Conservation (phyloP, 2,888 invertebrate genomes). For the Teleogryllus oceanicus region DNA sequence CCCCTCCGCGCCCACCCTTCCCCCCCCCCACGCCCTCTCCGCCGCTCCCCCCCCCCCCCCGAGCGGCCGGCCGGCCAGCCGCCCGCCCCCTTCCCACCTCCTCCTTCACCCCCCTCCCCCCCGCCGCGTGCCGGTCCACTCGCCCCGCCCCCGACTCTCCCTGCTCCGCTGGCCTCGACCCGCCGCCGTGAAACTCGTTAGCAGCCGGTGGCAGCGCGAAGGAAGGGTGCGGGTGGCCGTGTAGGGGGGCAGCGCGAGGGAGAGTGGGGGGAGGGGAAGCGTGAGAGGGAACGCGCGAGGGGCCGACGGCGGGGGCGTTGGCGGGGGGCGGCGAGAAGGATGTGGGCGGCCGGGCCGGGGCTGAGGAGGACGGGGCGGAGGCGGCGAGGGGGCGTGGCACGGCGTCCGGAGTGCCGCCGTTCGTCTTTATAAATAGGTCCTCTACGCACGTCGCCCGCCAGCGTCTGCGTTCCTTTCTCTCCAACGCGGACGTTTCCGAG, state of each 20-base stretch:
- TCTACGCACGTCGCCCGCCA: not conserved
- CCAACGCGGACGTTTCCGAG: not conserved
- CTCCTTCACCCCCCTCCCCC: not conserved
- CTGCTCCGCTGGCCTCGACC: not conserved
- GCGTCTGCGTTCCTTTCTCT: not conserved
- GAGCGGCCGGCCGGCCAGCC: not conserved
- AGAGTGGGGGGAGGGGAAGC: too few species aligned
- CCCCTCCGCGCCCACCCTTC: too few species aligned
- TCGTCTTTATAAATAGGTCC: conserved; percentile 11
- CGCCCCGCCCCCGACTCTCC: not conserved
- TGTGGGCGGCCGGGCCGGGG: not conserved
- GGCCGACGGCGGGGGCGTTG: not conserved
- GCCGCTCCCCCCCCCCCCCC: not conserved
- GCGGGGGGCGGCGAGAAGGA: too few species aligned
- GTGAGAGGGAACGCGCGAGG: not conserved
- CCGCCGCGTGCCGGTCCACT: not conserved
- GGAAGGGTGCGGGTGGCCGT: not conserved
- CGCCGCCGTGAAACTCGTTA: not conserved
- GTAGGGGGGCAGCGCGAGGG: too few species aligned
- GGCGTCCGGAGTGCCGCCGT: not conserved
- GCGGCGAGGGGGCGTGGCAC: not conserved
- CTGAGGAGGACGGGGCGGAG: not conserved
- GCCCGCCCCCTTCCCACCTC: not conserved
- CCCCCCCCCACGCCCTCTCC: not conserved
- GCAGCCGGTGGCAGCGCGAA: not conserved